A percentile compares a stretch with the other conserved stretches of the same genome.
Evolutionary conservation across 1,140 invertebrate species (phyloP).

Genomic region (Eurytemora carolleeae): DNA sequence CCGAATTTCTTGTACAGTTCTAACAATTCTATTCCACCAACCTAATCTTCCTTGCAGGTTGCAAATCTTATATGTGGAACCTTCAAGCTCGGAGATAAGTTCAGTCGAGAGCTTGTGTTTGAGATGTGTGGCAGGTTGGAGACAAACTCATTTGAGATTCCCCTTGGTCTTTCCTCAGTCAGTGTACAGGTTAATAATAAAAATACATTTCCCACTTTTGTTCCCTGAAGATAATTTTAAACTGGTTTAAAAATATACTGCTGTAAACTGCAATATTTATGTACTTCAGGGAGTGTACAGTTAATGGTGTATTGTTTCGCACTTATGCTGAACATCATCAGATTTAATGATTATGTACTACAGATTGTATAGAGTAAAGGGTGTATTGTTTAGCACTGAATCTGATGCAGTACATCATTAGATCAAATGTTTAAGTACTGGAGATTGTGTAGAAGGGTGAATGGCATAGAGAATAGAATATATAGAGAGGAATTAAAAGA

Average conservation of each 20-base stretch:
- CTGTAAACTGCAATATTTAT: not conserved
- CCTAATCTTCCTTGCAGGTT: not conserved
- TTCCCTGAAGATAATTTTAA: not conserved
- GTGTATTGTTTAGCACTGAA: no score
- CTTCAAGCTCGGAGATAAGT: not conserved
- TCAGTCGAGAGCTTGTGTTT: not conserved
- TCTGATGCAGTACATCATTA: no score
- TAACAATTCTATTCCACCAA: not conserved
- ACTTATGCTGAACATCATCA: not conserved
- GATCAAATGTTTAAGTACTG: no score
- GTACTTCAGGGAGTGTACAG: not conserved
- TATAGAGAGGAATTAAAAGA: no score
- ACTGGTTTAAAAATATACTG: not conserved
- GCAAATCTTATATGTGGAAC: not conserved
- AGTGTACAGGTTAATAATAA: no score
- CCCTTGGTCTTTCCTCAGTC: not conserved
- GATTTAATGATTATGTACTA: no score
- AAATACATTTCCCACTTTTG: no score
- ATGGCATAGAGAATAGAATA: no score
- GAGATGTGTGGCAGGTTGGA: not conserved
- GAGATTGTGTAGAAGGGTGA: no score
- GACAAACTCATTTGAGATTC: not conserved
- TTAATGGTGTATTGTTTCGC: not conserved
- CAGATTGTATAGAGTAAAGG: no score
- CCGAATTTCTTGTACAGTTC: not conserved